Conservation (phyloP, 2,797 vertebrate genomes). For the Melopsittacus undulatus region DNA sequence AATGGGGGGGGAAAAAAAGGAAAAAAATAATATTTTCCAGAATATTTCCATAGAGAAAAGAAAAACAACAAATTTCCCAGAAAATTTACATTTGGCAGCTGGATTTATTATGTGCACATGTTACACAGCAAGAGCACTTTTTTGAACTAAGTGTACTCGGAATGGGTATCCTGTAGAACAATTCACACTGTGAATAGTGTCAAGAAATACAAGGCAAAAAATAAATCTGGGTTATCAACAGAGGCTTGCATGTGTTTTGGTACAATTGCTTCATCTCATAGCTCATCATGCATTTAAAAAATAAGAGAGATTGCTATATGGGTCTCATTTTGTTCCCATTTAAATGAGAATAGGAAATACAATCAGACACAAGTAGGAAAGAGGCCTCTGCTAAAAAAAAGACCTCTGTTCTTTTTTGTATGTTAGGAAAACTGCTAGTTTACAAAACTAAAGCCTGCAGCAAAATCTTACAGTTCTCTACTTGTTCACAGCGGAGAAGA, state of each 20-base stretch:
- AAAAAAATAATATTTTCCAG: not conserved
- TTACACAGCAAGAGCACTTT: constrained; percentile 18
- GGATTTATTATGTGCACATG: constrained; percentile 21
- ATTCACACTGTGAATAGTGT: not conserved
- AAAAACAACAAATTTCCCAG: constrained; percentile 33
- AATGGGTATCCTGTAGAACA: not conserved
- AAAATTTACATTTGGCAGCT: constrained; percentile 44
- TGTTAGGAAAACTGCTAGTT: not conserved
- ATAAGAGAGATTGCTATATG: not conserved
- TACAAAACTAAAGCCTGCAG: not conserved
- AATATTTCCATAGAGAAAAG: constrained; percentile 1
- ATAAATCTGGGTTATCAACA: constrained; percentile 29
- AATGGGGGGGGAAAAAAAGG: not conserved
- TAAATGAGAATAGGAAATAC: not conserved
- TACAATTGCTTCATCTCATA: constrained; percentile 5
- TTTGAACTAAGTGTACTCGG: constrained; percentile 1
- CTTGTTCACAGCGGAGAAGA: not conserved
- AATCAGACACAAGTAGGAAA: not conserved
- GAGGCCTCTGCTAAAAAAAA: not conserved
- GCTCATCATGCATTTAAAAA: not conserved
- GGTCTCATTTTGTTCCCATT: not conserved
- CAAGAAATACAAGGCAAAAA: constrained; percentile 20
- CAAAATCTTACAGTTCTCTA: not conserved
- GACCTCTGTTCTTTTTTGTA: not conserved
- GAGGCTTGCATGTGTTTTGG: not conserved